Percentiles rank a stretch among this genome's conserved stretches.
phyloP scores from a whole-genome alignment of 1,140 invertebrate species.

The Nilaparvata lugens region DNA sequence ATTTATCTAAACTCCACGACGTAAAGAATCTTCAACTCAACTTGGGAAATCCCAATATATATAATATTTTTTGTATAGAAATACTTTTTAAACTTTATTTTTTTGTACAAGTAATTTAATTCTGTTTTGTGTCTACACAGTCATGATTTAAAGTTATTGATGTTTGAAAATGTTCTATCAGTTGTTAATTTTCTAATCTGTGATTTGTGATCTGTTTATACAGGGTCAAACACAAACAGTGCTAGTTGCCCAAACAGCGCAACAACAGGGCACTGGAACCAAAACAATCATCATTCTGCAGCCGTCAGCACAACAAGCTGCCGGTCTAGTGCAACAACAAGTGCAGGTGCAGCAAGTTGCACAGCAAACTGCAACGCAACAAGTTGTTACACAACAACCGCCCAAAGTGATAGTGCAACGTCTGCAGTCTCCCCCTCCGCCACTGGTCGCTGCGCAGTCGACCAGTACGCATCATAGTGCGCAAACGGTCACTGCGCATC shows the following conservation, averaged over 20 bases:
- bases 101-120: too few species aligned
- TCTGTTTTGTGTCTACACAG: too few species aligned
- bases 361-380: not conserved
- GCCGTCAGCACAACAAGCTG: slow-evolving; percentile 37
- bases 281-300: slow-evolving; percentile 66
- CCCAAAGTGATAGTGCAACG: slow-evolving; percentile 53
- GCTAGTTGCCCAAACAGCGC: slow-evolving; percentile 47
- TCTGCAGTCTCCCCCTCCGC: slow-evolving; percentile 19
- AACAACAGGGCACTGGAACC: slow-evolving; percentile 49
- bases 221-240: slow-evolving; percentile 52
- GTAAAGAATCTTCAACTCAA: too few species aligned
- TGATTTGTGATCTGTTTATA: slow-evolving; percentile 3
- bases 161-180: too few species aligned
- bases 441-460: slow-evolving; percentile 34
- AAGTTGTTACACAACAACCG: slow-evolving; percentile 19
- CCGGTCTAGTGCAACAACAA: slow-evolving; percentile 20
- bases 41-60: too few species aligned
- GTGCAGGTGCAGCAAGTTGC: not conserved
- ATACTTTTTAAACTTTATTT: too few species aligned
- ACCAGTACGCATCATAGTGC: slow-evolving; percentile 16
- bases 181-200: not conserved
- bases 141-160: too few species aligned
- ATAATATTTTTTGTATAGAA: too few species aligned
- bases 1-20: too few species aligned
- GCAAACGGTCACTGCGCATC: not conserved